These are phyloP conservation scores for Steinernema scapterisci DNA, from an alignment of 2,888 invertebrate species.

Conservation along the genomic window DNA sequence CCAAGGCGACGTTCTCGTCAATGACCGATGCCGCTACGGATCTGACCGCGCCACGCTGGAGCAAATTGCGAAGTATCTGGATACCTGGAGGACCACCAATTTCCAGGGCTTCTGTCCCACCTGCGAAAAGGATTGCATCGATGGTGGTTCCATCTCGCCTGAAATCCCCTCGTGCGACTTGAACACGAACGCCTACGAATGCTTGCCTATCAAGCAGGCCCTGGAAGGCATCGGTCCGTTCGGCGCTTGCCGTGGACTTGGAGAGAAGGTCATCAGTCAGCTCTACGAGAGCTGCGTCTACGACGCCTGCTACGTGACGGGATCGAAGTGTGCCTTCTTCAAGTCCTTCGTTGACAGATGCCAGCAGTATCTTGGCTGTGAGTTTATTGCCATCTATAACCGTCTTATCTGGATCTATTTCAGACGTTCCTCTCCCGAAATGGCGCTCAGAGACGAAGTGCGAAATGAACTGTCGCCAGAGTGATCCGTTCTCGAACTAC, in stretches of 20 bases:
- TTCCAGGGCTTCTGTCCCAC: neutral
- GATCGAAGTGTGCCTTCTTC: constrained; percentile 2
- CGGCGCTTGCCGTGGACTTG: neutral
- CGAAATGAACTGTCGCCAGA: neutral
- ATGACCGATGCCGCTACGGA: neutral
- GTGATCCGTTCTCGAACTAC: constrained; percentile 1
- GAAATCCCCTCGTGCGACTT: neutral
- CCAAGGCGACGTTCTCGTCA: constrained; percentile 27
- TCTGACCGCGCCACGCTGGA: neutral
- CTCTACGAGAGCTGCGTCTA: constrained; percentile 19
- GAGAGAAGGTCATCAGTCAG: neutral
- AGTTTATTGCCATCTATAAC: too few relatives aligned
- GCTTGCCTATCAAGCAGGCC: constrained; percentile 47
- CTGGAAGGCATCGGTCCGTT: constrained; percentile 31
- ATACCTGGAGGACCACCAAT: neutral
- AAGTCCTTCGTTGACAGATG: constrained; percentile 1
- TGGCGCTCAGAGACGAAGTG: constrained; percentile 13
- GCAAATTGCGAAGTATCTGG: neutral
- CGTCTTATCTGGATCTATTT: neutral
- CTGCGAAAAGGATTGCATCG: constrained; percentile 3
- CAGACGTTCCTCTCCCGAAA: constrained; percentile 10
- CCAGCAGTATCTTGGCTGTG: constrained; percentile 6
- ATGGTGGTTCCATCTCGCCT: neutral
- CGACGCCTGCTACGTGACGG: neutral
- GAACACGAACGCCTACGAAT: constrained; percentile 8